These are phyloP conservation scores for Crioceris asparagi DNA, from an alignment of 2,888 invertebrate species.

Conservation along the genomic window DNA sequence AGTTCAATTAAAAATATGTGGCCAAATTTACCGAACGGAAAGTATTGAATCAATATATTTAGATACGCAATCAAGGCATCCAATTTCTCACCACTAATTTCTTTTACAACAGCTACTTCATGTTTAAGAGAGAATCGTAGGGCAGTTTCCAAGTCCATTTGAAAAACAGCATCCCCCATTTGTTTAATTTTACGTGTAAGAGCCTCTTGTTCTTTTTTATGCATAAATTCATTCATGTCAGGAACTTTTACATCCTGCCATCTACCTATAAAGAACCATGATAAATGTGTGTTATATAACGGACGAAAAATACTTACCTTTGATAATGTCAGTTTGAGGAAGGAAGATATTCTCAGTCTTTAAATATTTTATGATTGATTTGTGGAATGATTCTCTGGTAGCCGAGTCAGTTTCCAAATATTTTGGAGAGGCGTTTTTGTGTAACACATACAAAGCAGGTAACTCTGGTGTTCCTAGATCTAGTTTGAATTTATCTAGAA, in stretches of 20 bases:
- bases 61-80: conserved; percentile 65
- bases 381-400: conserved; percentile 36
- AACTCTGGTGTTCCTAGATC: conserved; percentile 39
- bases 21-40: conserved; percentile 67
- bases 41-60: conserved; percentile 59
- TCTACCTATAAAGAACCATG: not conserved
- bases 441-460: conserved; percentile 47
- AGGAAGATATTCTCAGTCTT: conserved; percentile 31
- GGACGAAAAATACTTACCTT: too few relatives aligned
- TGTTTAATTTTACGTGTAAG: conserved; percentile 31
- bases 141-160: conserved; percentile 80
- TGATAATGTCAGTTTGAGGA: conserved; percentile 7
- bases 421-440: conserved; percentile 28
- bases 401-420: conserved; percentile 11
- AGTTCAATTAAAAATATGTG: conserved; percentile 54
- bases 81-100: conserved; percentile 62
- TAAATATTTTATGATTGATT: conserved; percentile 45
- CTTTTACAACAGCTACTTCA: conserved; percentile 65
- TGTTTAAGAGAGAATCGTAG: conserved; percentile 61
- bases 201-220: conserved; percentile 27
- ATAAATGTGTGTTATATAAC: too few relatives aligned
- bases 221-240: conserved; percentile 24
- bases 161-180: conserved; percentile 56
- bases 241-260: conserved; percentile 32
- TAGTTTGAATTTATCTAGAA: conserved; percentile 28